Conservation (phyloP, 2,797 vertebrate species). For the Tadarida brasiliensis region DNA sequence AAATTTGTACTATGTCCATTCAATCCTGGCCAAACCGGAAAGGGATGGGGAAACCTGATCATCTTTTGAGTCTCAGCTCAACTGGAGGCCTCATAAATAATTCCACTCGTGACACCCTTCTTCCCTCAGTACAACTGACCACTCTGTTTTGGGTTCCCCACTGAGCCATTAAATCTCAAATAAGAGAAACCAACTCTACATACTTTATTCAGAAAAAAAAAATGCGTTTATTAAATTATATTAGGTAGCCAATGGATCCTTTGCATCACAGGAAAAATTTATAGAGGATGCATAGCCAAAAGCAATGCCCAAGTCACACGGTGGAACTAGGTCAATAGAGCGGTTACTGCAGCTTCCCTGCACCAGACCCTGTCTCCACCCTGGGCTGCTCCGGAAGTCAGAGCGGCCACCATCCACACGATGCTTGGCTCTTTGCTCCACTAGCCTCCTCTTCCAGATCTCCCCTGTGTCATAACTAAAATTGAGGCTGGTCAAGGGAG, state of each 20-base stretch:
- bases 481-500: not conserved
- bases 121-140: not conserved
- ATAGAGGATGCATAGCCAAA: accelerated
- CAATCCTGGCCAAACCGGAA: not conserved
- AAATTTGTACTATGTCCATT: not conserved
- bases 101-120: not conserved
- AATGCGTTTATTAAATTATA: not conserved
- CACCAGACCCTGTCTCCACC: accelerated
- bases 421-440: not conserved
- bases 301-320: not conserved
- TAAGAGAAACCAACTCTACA: not conserved
- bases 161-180: not conserved
- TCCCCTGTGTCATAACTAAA: not conserved
- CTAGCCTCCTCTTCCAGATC: not conserved
- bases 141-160: not conserved
- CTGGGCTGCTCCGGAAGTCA: not conserved
- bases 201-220: not conserved
- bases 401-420: not conserved
- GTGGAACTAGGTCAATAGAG: not conserved
- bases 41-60: not conserved
- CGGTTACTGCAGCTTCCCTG: accelerated
- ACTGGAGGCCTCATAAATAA: not conserved
- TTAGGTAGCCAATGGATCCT: not conserved
- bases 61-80: not conserved
- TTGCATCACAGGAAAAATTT: not conserved